A percentile compares a stretch with the other conserved stretches of the same genome.
Evolutionary conservation across 1,140 invertebrate genomes (phyloP).

Genomic region (Dendrolimus punctatus): DNA sequence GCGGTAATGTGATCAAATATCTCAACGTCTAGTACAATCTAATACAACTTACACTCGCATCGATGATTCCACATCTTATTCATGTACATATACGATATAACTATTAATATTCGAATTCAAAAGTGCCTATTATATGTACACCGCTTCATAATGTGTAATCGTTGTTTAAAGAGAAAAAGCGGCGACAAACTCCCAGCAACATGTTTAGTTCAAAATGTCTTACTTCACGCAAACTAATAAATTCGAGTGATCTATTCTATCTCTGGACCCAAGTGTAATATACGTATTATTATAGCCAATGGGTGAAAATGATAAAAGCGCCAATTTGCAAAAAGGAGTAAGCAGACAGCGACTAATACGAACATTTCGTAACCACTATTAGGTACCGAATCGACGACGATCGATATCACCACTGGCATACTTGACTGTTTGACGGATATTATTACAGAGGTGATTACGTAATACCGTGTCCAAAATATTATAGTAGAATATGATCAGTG

Average conservation of each 20-base stretch:
- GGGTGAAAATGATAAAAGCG: slow-evolving; percentile 56
- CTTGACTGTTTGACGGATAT: slow-evolving; percentile 26
- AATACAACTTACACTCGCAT: too few relatives aligned
- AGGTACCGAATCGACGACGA: slow-evolving; percentile 23
- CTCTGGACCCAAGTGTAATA: slow-evolving; percentile 37
- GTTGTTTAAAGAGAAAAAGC: too few relatives aligned
- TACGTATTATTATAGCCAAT: slow-evolving; percentile 25
- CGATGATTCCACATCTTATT: too few relatives aligned
- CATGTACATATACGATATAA: too few relatives aligned
- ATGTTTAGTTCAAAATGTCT: neutral
- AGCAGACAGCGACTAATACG: slow-evolving; percentile 29
- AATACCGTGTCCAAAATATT: slow-evolving; percentile 27
- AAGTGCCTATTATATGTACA: too few relatives aligned
- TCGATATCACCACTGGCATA: slow-evolving; percentile 28
- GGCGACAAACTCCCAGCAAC: too few relatives aligned
- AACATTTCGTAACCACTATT: slow-evolving; percentile 54
- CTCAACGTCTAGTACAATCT: slow-evolving; percentile 11
- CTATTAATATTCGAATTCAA: too few relatives aligned
- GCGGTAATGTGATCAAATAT: slow-evolving; percentile 14
- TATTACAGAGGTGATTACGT: slow-evolving; percentile 38
- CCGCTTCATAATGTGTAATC: too few relatives aligned
- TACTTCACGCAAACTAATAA: slow-evolving; percentile 9
- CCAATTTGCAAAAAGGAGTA: slow-evolving; percentile 27
- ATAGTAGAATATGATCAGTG: slow-evolving; percentile 21
- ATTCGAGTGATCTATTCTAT: slow-evolving; percentile 27